Base-by-base conservation (phyloP, 2,113 vertebrate genomes). In the Addax nasomaculatus region DNA sequence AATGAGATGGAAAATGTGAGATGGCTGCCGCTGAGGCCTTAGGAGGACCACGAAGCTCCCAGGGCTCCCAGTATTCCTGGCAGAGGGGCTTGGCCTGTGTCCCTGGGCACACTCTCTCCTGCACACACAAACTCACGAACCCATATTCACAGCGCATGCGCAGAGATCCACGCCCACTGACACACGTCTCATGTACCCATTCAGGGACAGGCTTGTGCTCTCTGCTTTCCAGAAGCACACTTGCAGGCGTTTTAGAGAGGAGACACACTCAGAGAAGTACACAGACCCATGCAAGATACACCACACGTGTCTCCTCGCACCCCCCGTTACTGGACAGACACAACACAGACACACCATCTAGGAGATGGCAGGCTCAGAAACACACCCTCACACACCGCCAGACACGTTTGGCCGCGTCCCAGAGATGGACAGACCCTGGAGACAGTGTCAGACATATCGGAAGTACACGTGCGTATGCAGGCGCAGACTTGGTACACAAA, bases 1-100 rank as follows among this genome's bases (percentile, higher is more conserved):
- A 83, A 55, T 83, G 80, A 90, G 86, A 57, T 78, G 91, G 81
- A 93, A 85, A 93, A 92, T 92, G 81, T 96, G 96, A 94, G 90
- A 17, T 7, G 12, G 92, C 49, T 27, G 95, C 91, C 49, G 47
- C 64, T 12, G 57, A 49, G 62, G 70, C 92, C 51, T 78, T 55
- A 25, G n/a, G 93, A 73, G 64, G 9, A 57, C 45, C 8, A 27
- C 7, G 6, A n/a, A 58, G 79, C 93, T 81, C 30, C 55, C 43
- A 23, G 83, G 80, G 91, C 64, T 92, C 81, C 96, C 93, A 73
- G 91, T 19, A 47, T 94, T 70, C 93, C 89, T 89, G 2, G 13
- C 39, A 30, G 15, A 89, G 70, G 87, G 58, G 60, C 80, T 13
- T 51, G 84, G 93, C 70, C 85, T 27, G 27, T 58, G 81, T 93